Evolutionary conservation across 2,888 invertebrate species (phyloP), one percentile per base, ranked within the genome.

Genomic region (Meganola albula): DNA sequence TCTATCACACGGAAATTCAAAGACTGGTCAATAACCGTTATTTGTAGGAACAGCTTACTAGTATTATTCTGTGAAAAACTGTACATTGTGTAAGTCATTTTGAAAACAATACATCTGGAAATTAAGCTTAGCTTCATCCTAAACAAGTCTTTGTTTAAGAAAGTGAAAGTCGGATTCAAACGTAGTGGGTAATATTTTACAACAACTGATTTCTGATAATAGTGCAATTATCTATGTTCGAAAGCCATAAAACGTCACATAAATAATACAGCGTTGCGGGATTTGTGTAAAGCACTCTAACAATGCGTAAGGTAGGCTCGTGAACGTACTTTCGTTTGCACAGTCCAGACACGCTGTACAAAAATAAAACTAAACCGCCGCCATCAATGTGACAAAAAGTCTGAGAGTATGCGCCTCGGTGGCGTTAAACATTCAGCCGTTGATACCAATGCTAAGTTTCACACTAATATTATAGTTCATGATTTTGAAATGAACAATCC

Each of bases 291-390:
- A 68, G 63, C 55, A 63, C 63, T 71, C 63, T 63, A 70, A 73
- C 67, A 71, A 69, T 64, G 65, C 58, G 53, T 57, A 55, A 53
- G 55, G 40, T 35, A 51, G 41, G 33, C 31, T 36, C 48, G 44
- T 48, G 27, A 34, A 63, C 57, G 65, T 63, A 66, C 62, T 67
- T 64, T 63, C 61, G 35, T 56, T 53, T 39, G 48, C 31, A 51
- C 36, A 44, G 44, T 53, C 56, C 31, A 52, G 50, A 46, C 42
- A 63, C 52, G 47, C 59, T 48, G 58, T 44, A 25, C 28, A 43
- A 59, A 63, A 70, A 70, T 58, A 73, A 68, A 65, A 64, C 53
- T n/a, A n/a, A n/a, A n/a, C n/a, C n/a, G n/a, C n/a, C n/a, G n/a
- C n/a, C n/a, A n/a, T n/a, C n/a, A n/a, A n/a, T n/a, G n/a, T n/a